Base-by-base conservation (phyloP, 2,888 invertebrate genomes). In the Mythimna pallens region DNA sequence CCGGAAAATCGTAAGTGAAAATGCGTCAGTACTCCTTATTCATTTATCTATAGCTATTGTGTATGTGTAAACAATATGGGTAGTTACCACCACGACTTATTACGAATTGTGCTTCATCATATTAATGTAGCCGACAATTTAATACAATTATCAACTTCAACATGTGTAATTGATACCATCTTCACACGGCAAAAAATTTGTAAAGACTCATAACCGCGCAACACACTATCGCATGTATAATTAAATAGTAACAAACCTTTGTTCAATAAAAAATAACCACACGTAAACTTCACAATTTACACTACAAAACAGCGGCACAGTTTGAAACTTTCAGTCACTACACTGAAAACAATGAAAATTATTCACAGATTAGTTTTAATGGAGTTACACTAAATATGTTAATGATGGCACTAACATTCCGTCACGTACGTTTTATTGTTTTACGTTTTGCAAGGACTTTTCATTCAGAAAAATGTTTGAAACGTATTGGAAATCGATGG, bases 401-500 rank as follows among this genome's bases (percentile, higher is more conserved):
- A 82, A 83, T 55, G 61, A 77, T 78, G 83, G 82, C 85, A 86
- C 86, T 73, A 82, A 81, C 70, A 85, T 85, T 83, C 82, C 81
- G 30, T 67, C 77, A 73, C 74, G 78, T 73, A 72, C 62, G 20
- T 59, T 17, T 67, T 73, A 83, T 80, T 84, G 81, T 83, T 72
- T 63, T 66, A 77, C 89, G 90, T 78, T 90, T 92, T 86, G 88
- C 88, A 87, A 89, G 80, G 80, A 92, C 94, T 95, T 95, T 95
- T 95, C 95, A 95, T 94, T 94, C 88, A 95, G 94, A 94, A 95
- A 95, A 95, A 93, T 89, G 83, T 87, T 91, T 89, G 87, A 92
- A 94, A 92, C 91, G 88, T 90, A 89, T 92, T 88, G 90, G 74
- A 90, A 84, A 89, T 90, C 90, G 88, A 91, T 91, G 88, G 90